Conservation (phyloP, 1,140 invertebrate species). For the Telenomus remus region DNA sequence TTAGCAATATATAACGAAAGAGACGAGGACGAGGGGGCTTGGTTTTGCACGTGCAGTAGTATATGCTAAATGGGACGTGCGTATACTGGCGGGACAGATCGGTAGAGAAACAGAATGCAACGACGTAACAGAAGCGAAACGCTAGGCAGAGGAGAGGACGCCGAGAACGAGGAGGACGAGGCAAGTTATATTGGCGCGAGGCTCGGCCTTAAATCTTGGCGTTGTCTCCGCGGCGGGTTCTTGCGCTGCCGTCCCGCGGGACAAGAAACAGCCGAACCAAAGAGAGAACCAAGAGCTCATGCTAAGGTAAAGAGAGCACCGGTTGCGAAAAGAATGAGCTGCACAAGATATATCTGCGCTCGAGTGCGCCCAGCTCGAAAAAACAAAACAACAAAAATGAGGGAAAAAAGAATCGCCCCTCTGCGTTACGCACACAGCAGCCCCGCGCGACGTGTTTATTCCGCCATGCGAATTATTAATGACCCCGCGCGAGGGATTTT, state of each 20-base stretch:
- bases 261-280: slow-evolving; percentile 26
- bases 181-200: slow-evolving; percentile 76
- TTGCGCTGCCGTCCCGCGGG: slow-evolving; percentile 60
- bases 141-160: slow-evolving; percentile 61
- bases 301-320: slow-evolving; percentile 53
- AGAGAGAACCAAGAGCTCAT: background rate
- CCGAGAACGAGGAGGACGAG: slow-evolving; percentile 63
- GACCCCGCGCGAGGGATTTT: slow-evolving; percentile 41
- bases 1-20: slow-evolving; percentile 39
- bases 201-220: slow-evolving; percentile 75
- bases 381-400: no score
- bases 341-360: slow-evolving; percentile 53
- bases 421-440: slow-evolving; percentile 73
- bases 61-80: slow-evolving; percentile 47
- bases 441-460: slow-evolving; percentile 60
- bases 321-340: slow-evolving; percentile 17
- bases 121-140: slow-evolving; percentile 71
- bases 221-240: slow-evolving; percentile 73
- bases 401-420: slow-evolving; percentile 52
- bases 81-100: slow-evolving; percentile 44
- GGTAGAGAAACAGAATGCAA: slow-evolving; percentile 61
- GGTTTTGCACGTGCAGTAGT: slow-evolving; percentile 44
- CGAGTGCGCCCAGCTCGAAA: slow-evolving; percentile 24
- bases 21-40: background rate
- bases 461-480: slow-evolving; percentile 56